Conservation (phyloP, 30 jellyfish, hydroid and myxozoan species). For the Rhopilema esculentum region DNA sequence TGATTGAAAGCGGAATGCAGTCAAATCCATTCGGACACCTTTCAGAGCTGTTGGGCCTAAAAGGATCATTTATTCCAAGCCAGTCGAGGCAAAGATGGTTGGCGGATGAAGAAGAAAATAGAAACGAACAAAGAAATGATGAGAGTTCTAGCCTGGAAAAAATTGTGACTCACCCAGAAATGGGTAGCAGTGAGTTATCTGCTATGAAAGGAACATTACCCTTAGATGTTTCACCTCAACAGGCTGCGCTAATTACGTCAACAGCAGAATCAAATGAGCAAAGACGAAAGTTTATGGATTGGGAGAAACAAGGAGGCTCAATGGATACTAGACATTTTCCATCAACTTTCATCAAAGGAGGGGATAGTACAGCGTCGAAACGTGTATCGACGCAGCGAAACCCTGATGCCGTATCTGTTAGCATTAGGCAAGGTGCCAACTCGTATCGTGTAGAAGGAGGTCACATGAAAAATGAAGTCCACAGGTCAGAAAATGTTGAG, state of each 20-base stretch:
- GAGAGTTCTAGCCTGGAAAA: not conserved
- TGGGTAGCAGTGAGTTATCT: not conserved
- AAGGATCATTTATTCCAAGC: conserved; percentile 67
- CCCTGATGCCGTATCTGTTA: not conserved
- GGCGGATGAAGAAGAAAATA: conserved; percentile 53
- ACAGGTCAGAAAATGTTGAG: not conserved
- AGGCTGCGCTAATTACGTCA: conserved; percentile 34
- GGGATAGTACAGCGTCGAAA: conserved; percentile 30
- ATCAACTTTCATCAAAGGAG: conserved; percentile 37
- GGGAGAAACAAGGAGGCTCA: conserved; percentile 70
- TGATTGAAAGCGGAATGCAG: conserved; percentile 22
- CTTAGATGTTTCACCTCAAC: conserved; percentile 46
- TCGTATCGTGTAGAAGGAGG: not conserved
- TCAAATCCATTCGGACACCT: conserved; percentile 53
- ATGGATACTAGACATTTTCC: conserved; percentile 65
- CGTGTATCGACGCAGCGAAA: conserved; percentile 32
- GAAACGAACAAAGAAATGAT: not conserved
- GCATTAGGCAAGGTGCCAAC: not conserved
- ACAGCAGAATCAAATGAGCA: conserved; percentile 40
- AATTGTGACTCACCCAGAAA: not conserved
- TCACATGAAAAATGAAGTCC: not conserved
- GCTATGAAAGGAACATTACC: conserved; percentile 48
- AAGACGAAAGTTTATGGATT: conserved; percentile 36
- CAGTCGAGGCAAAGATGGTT: conserved; percentile 54
- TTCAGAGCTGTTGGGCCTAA: conserved; percentile 59